Evolutionary conservation across 2,888 invertebrate genomes (phyloP), one percentile per base, ranked within the genome.

Genomic region (Drosophila suboccidentalis): DNA sequence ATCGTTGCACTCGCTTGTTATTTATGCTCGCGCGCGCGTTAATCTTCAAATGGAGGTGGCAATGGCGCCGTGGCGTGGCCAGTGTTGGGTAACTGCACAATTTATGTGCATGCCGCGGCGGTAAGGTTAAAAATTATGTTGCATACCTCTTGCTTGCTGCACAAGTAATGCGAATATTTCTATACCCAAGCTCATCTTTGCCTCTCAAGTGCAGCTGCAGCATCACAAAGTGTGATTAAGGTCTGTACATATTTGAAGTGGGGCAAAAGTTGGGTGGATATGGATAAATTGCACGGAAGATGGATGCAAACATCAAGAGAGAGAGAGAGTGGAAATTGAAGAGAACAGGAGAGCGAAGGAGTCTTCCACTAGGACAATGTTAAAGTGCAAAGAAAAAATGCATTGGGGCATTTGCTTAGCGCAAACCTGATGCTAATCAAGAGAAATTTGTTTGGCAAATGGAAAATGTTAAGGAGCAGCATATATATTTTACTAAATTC

Each of bases 71-170:
- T 53, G 75, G 65, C 58, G 77, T 41, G 53, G 29, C 29, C 67
- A 73, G 78, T 82, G 67, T 63, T 72, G 71, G 67, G 58, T 68
- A 59, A 70, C 51, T 44, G 66, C 49, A 64, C 46, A 81, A 81
- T 81, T 81, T 81, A 81, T 81, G 86, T 78, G 70, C 79, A 70
- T 51, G 75, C 75, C 65, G 64, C 51, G 71, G 68, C 67, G 67
- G 66, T 67, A 68, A 84, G 80, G 71, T 83, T 83, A 71, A 82
- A 83, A 82, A 87, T 87, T 75, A 77, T 75, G 78, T 74, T 80
- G 80, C 87, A 78, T 74, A 80, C 75, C 64, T 57, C 65, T 68
- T 34, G 55, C 62, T 34, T 2, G 50, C 50, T 8, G 50, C 34
- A 19, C 34, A 54, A 68, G 63, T 81, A 80, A 80, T 78, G 67